Base-by-base conservation (phyloP, 2,888 invertebrate genomes). In the Cephus pulcher region DNA sequence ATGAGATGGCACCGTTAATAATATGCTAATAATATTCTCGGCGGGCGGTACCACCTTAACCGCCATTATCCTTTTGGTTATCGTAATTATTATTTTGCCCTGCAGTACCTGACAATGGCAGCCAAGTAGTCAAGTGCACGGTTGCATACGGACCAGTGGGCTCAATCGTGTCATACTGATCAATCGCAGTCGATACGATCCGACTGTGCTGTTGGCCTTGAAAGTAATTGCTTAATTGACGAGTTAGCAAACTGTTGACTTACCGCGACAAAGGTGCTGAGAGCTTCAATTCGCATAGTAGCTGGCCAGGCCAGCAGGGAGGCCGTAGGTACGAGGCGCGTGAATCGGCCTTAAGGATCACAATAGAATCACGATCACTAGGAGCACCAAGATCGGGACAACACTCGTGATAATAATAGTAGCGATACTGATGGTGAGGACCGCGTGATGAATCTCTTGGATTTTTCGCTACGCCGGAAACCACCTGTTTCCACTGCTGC, bases 231-330 rank as follows among this genome's bases (percentile, higher is more conserved):
- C 6, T 40, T 40, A 40, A 40, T 15, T 6, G 15, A 40, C 6
- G 37, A 15, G 6, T 15, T 40, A 15, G 15, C 15, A 15, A 40
- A 40, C n/a, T 30, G 23, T 34, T 56, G 83, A 92, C 95, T 95
- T 90, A 95, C 95, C 95, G 95, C 95, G 94, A 95, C 94, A 94
- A 95, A 94, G 94, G 94, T 94, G 94, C 94, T 93, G 93, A 95
- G 93, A 93, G 93, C 94, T 94, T 94, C 94, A 95, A 95, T 95
- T 94, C 94, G 95, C 95, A 95, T 95, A 95, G 95, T 95, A 94
- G 94, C 94, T 93, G 93, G 94, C 93, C 93, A 92, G 92, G 92
- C 92, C 93, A 93, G 93, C 93, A 93, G 93, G 92, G 92, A 93
- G 93, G 93, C 90, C 90, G 89, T 88, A 85, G 87, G 85, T 88